phyloP scores from a whole-genome alignment of 2,113 vertebrate genomes.

The Caracal caracal region DNA sequence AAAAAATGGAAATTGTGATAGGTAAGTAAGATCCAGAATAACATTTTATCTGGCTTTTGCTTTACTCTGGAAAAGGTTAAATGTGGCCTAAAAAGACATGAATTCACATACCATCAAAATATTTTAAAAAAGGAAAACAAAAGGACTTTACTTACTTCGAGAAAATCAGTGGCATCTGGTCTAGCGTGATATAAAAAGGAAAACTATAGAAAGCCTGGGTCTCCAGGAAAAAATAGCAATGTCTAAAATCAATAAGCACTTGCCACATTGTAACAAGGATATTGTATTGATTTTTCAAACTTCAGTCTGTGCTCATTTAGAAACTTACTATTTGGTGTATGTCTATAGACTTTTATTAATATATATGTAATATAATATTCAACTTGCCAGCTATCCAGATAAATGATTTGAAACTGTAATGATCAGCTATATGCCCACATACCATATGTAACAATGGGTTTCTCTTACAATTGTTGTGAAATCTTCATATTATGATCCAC shows the following conservation, averaged over 20 bases:
- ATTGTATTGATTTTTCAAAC: conserved; percentile 64
- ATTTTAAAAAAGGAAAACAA: conserved; percentile 1
- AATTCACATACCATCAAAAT: neutral
- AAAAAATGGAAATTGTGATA: neutral
- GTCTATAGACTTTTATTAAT: neutral
- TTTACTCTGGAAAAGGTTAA: neutral
- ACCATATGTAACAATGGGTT: neutral
- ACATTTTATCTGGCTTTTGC: neutral
- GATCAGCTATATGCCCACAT: neutral
- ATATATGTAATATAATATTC: neutral
- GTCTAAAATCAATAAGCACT: conserved; percentile 48
- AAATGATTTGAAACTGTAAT: neutral
- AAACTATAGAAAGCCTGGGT: conserved; percentile 11
- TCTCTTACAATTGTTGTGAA: neutral
- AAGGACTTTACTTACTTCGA: neutral
- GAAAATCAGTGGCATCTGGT: neutral
- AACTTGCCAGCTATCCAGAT: neutral
- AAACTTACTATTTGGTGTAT: neutral
- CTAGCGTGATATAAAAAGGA: conserved; percentile 47
- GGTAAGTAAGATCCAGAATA: neutral
- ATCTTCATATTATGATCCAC: neutral
- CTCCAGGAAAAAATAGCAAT: conserved; percentile 25
- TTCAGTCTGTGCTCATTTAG: conserved; percentile 48
- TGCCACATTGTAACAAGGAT: conserved; percentile 33
- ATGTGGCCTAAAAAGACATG: neutral